Base-by-base conservation (phyloP, 92 coral and sea anemone species). In the Bergia puertoricense region DNA sequence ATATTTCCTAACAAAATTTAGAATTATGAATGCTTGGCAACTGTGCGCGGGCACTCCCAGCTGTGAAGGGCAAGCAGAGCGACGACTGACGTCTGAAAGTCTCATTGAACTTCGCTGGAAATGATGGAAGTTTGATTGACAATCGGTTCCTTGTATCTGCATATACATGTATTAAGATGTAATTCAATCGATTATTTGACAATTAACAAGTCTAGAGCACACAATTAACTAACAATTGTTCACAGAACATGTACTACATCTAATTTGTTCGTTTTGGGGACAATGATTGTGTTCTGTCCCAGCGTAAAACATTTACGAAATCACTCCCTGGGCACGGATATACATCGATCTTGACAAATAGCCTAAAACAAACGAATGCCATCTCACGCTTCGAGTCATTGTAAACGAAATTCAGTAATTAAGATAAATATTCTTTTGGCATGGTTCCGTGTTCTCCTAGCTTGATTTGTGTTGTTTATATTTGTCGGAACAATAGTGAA, bases 151-250 rank as follows among this genome's bases (percentile, higher is more conserved):
- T 54, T 73, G 82, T 74, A 89, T 91, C 92, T 93, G 92, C 92
- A 93, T 92, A 93, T 89, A 92, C 95, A 95, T 93, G 96, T 88
- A 90, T 91, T 91, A 89, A 91, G 98, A 80, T 91, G 95, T 95
- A 93, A 95, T 93, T 92, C 95, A 93, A 93, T 86, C 94, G 98
- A 95, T 95, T 95, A 95, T 93, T 85, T 75, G 93, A 93, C 98
- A 93, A 95, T 95, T 95, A 95, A 91, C 98, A 84, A 90, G 91
- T 93, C 90, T 92, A 86, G 98, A 91, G 91, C 94, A 93, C 91
- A 90, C 96, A 95, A 95, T 95, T 95, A 95, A 86, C 92, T 66
- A 79, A 59, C 98, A 92, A 95, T 95, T 93, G 98, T 95, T 95
- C 92, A 83, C 84, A 86, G 91, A 88, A 88, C 94, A 85, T 91